These are phyloP conservation scores for Rhagium mordax DNA, from an alignment of 2,888 invertebrate genomes.

Conservation along the genomic window DNA sequence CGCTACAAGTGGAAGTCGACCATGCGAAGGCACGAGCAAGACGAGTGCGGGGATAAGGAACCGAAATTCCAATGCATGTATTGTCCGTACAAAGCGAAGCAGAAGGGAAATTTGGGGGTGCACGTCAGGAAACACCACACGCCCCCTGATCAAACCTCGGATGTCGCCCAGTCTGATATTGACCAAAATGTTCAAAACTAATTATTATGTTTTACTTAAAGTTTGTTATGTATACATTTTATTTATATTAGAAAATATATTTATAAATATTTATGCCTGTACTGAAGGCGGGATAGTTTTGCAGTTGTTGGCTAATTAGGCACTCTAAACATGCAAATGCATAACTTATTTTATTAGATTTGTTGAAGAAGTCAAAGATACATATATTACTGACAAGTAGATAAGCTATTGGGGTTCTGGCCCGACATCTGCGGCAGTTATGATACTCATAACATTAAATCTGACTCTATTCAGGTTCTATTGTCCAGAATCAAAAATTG, in stretches of 20 bases:
- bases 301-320: not conserved
- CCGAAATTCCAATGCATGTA: slow-evolving; percentile 85
- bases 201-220: slow-evolving; percentile 22
- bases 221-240: slow-evolving; percentile 35
- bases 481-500: no score
- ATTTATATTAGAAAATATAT: slow-evolving; percentile 32
- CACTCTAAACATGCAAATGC: no score
- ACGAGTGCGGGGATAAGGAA: slow-evolving; percentile 86
- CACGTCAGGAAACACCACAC: slow-evolving; percentile 85
- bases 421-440: no score
- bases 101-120: slow-evolving; percentile 86
- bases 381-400: no score
- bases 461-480: no score
- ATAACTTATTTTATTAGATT: no score
- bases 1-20: slow-evolving; percentile 91
- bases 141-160: slow-evolving; percentile 22
- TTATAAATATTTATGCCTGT: not conserved
- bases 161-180: slow-evolving; percentile 42
- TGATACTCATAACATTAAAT: no score
- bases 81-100: slow-evolving; percentile 81
- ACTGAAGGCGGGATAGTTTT: not conserved
- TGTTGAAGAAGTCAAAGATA: no score
- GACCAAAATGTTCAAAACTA: slow-evolving; percentile 46
- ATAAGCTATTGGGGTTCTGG: no score
- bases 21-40: slow-evolving; percentile 79